Conservation (phyloP, 2,113 vertebrate species). For the Heterotilapia buettikoferi region DNA sequence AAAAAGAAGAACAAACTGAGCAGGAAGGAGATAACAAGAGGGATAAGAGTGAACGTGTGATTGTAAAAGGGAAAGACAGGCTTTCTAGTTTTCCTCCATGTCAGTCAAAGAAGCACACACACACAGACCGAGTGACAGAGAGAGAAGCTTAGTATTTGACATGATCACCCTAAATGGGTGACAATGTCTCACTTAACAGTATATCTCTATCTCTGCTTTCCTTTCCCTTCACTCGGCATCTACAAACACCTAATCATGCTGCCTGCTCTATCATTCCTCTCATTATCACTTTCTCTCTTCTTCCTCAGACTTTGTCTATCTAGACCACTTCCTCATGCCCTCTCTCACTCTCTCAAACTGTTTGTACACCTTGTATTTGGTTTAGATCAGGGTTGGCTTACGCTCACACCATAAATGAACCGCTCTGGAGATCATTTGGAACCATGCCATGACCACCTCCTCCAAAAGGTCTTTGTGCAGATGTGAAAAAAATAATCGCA, state of each 20-base stretch:
- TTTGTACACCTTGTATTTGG: neutral
- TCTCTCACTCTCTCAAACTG: neutral
- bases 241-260: slow-evolving; percentile 4
- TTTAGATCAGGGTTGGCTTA: neutral
- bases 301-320: neutral
- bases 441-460: neutral
- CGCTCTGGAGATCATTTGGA: neutral
- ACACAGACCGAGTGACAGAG: neutral
- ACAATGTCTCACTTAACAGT: slow-evolving; percentile 9
- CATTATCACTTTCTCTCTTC: neutral
- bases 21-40: neutral
- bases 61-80: slow-evolving; percentile 32
- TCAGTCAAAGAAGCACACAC: neutral
- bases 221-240: neutral
- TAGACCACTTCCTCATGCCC: neutral
- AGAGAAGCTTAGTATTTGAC: neutral
- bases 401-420: neutral
- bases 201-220: neutral
- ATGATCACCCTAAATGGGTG: neutral
- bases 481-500: neutral
- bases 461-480: neutral
- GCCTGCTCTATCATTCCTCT: neutral
- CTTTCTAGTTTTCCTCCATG: slow-evolving; percentile 20
- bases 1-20: neutral
- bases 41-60: slow-evolving; percentile 3